A percentile compares a stretch with the other conserved stretches of the same genome.
Evolutionary conservation across 2,797 vertebrate species (phyloP).

Genomic region (Dicrostonyx torquatus): DNA sequence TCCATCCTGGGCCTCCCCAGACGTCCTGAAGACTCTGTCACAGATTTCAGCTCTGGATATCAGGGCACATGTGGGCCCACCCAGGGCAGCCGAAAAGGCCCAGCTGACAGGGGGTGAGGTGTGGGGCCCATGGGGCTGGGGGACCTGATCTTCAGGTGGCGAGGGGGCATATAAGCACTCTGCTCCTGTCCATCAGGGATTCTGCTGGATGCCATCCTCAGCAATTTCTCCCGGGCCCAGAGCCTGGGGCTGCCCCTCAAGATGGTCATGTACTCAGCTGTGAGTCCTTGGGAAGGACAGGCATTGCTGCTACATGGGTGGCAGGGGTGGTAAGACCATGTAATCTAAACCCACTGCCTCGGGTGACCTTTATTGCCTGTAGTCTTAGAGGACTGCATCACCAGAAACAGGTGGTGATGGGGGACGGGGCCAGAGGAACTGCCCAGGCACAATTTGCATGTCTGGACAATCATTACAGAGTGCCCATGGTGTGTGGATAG

Average conservation of each 20-base stretch:
- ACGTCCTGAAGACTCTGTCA: slow-evolving; percentile 87
- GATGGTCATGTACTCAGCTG: slow-evolving; percentile 91
- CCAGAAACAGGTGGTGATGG: background rate
- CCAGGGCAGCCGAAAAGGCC: slow-evolving; percentile 89
- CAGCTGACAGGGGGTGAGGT: slow-evolving; percentile 90
- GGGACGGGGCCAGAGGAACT: too few relatives aligned
- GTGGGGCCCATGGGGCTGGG: background rate
- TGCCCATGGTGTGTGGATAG: background rate
- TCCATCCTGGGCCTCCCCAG: slow-evolving; percentile 89
- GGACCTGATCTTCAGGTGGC: background rate
- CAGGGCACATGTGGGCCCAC: slow-evolving; percentile 87
- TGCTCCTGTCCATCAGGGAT: slow-evolving; percentile 84
- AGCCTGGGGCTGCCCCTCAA: slow-evolving; percentile 87
- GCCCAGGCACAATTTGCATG: background rate
- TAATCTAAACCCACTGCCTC: background rate
- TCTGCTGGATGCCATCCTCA: slow-evolving; percentile 89
- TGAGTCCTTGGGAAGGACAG: slow-evolving; percentile 79
- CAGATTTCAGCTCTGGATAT: slow-evolving; percentile 89
- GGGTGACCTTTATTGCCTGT: background rate
- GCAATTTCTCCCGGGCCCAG: slow-evolving; percentile 88
- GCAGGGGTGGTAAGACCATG: background rate
- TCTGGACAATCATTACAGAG: background rate
- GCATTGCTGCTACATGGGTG: background rate
- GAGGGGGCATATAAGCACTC: background rate
- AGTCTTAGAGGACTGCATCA: fast-evolving